These are phyloP conservation scores for Acromyrmex heyeri DNA, from an alignment of 1,140 invertebrate species.

Conservation along the genomic window DNA sequence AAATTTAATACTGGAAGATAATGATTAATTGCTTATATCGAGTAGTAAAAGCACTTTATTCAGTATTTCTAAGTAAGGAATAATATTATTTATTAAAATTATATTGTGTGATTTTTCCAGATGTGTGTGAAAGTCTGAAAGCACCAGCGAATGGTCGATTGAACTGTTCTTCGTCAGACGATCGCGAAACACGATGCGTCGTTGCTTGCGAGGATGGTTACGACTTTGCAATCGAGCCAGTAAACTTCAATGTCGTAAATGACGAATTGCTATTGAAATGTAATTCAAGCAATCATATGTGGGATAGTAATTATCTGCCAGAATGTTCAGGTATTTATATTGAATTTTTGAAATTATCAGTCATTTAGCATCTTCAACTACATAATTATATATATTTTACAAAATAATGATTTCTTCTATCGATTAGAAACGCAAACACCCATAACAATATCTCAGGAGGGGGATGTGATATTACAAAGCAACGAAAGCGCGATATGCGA, in stretches of 20 bases:
- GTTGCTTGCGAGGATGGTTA: conserved; percentile 89
- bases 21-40: too few species aligned
- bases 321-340: conserved; percentile 88
- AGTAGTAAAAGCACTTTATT: too few species aligned
- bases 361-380: not conserved
- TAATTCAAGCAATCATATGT: conserved; percentile 75
- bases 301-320: conserved; percentile 83
- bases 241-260: conserved; percentile 64
- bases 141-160: conserved; percentile 87
- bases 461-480: conserved; percentile 80
- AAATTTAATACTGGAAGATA: too few species aligned
- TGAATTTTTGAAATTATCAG: conserved; percentile 3
- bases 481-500: conserved; percentile 79
- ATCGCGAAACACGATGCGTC: conserved; percentile 87
- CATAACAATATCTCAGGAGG: conserved; percentile 82
- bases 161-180: conserved; percentile 84
- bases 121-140: conserved; percentile 87
- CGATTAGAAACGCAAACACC: conserved; percentile 80
- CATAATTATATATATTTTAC: not conserved
- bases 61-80: too few species aligned
- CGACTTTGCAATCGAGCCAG: conserved; percentile 86
- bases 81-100: not conserved
- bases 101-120: conserved; percentile 66
- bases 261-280: conserved; percentile 76
- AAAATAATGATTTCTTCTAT: conserved; percentile 35